Percentiles rank a stretch among this genome's conserved stretches.
Conservation (phyloP, 2,113 vertebrate genomes). For the Scytalopus superciliaris region DNA sequence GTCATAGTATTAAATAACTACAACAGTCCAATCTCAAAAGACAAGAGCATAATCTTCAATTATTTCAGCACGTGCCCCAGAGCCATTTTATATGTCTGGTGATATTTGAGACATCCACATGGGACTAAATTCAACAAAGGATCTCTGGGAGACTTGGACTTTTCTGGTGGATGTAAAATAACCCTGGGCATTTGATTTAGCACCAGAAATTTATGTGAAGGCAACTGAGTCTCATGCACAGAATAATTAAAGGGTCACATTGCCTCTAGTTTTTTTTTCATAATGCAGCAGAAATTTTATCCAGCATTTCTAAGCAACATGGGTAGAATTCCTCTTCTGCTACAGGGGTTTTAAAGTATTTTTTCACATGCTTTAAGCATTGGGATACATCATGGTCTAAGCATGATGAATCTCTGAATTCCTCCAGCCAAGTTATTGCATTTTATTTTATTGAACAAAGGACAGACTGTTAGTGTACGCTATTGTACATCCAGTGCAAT, state of each 20-base stretch:
- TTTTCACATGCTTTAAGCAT: not conserved
- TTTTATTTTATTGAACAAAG: not conserved
- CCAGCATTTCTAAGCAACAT: not conserved
- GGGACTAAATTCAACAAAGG: not conserved
- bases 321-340: not conserved
- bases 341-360: not conserved
- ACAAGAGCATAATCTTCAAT: not conserved
- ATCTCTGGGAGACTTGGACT: not conserved
- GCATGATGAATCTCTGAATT: not conserved
- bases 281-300: not conserved
- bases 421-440: not conserved
- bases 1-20: not conserved
- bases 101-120: not conserved
- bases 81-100: fast-evolving
- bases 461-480: not conserved
- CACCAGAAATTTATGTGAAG: not conserved
- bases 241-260: not conserved
- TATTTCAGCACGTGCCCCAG: not conserved
- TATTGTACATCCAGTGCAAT: not conserved
- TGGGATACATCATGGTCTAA: not conserved
- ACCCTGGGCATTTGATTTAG: not conserved
- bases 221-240: not conserved
- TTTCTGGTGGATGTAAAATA: not conserved
- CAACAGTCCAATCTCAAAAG: not conserved
- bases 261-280: not conserved